Evolutionary conservation across 2,797 vertebrate genomes (phyloP).

Genomic region (Hyperoplus lanceolatus): DNA sequence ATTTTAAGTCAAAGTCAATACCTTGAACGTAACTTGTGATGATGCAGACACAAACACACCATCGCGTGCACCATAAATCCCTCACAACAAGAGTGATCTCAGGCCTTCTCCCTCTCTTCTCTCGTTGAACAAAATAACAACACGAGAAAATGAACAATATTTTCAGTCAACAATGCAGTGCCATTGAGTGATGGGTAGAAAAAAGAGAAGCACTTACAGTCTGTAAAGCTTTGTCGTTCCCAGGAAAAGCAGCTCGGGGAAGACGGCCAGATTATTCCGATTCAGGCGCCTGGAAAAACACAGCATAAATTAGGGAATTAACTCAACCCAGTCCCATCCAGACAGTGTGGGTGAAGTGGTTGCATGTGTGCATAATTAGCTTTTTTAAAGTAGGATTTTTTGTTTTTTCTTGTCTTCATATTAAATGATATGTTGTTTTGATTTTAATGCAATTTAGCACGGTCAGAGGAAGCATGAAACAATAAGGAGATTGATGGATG

Average conservation of each 20-base stretch:
- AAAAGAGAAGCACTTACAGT: slow-evolving; percentile 91
- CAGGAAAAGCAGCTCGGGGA: slow-evolving; percentile 97
- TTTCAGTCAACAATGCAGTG: slow-evolving; percentile 18
- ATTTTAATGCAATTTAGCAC: slow-evolving; percentile 42
- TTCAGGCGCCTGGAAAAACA: slow-evolving; percentile 94
- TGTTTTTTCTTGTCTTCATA: slow-evolving; percentile 48
- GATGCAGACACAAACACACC: slow-evolving; percentile 13
- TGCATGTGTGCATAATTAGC: slow-evolving; percentile 48
- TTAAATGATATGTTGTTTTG: slow-evolving; percentile 44
- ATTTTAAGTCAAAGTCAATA: slow-evolving; percentile 15
- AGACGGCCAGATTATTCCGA: slow-evolving; percentile 97
- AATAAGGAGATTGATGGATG: slow-evolving; percentile 40
- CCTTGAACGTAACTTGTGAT: background rate
- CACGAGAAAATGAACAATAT: slow-evolving; percentile 2
- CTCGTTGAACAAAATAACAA: slow-evolving; percentile 10
- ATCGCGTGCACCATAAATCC: background rate
- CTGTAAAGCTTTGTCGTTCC: slow-evolving; percentile 96
- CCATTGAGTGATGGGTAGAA: slow-evolving; percentile 20
- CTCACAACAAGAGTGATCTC: background rate
- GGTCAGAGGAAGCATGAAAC: slow-evolving; percentile 21
- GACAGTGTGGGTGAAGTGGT: slow-evolving; percentile 45
- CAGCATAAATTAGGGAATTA: slow-evolving; percentile 73
- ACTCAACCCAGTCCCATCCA: slow-evolving; percentile 42
- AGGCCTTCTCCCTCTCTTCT: background rate
- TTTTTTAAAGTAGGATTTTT: slow-evolving; percentile 50